These are phyloP conservation scores for Halcyon senegalensis DNA, from an alignment of 2,113 vertebrate genomes.

Conservation along the genomic window DNA sequence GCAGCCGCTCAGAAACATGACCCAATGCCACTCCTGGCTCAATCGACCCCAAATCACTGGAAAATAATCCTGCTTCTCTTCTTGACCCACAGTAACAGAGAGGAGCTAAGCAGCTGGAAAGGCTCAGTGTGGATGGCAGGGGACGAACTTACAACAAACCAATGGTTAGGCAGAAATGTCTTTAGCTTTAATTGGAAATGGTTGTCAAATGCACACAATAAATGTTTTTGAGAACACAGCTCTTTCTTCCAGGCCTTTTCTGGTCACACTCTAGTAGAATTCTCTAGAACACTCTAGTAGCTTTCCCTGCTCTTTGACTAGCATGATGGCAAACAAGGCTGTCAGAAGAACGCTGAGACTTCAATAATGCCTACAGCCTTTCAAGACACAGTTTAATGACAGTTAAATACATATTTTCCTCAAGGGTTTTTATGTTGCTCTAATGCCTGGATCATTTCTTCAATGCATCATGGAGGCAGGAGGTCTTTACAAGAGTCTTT, in stretches of 20 bases:
- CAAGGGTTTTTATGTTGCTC: background rate
- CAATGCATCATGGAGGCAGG: background rate
- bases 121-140: background rate
- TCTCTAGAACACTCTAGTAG: too few relatives aligned
- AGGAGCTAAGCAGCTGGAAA: background rate
- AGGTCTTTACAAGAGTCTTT: background rate
- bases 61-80: background rate
- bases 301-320: background rate
- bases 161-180: background rate
- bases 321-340: background rate
- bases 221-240: background rate
- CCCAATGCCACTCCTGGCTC: background rate
- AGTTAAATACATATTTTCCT: background rate
- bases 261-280: background rate
- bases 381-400: background rate
- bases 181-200: background rate
- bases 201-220: background rate
- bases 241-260: background rate
- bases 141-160: background rate
- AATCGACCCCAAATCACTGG: background rate
- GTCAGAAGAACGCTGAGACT: background rate
- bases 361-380: background rate
- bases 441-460: background rate
- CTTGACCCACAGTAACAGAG: background rate
- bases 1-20: background rate